A percentile compares a stretch with the other conserved stretches of the same genome.
These are phyloP conservation scores for Felis chaus DNA, from an alignment of 2,113 vertebrate genomes.

Conservation along the genomic window DNA sequence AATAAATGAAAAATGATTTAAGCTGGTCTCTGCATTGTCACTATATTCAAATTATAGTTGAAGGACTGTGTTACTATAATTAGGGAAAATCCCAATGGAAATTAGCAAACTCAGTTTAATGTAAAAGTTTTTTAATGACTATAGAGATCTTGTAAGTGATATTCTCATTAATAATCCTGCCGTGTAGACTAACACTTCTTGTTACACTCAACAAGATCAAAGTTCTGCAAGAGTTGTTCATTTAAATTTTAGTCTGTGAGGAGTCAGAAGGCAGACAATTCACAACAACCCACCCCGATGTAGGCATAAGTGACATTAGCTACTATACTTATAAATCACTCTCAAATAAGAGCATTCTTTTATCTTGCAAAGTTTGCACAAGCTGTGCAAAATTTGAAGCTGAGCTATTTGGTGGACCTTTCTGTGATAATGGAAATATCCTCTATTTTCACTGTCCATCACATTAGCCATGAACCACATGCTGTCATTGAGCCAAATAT, in stretches of 20 bases:
- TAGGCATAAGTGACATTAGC: constrained; percentile 40
- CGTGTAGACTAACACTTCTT: constrained; percentile 67
- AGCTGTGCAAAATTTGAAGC: constrained; percentile 28
- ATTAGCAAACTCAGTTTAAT: constrained; percentile 49
- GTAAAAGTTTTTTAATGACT: constrained; percentile 73
- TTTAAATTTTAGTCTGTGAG: constrained; percentile 59
- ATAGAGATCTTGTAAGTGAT: constrained; percentile 49
- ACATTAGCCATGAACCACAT: not conserved
- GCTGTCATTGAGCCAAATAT: not conserved
- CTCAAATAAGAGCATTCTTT: constrained; percentile 4
- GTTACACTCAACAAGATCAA: constrained; percentile 74
- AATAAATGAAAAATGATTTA: constrained; percentile 62
- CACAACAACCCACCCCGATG: constrained; percentile 46
- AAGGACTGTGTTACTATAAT: constrained; percentile 61
- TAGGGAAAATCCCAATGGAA: constrained; percentile 64
- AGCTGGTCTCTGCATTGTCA: constrained; percentile 35
- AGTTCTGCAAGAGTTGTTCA: constrained; percentile 66
- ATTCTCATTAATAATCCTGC: constrained; percentile 67
- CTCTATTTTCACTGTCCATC: rapidly evolving
- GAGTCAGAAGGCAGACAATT: constrained; percentile 66
- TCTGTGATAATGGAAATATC: not conserved
- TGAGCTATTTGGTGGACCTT: not conserved
- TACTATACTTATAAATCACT: constrained; percentile 3
- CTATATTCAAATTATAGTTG: constrained; percentile 51
- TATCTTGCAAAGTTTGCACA: constrained; percentile 41